Percentiles rank a stretch among this genome's conserved stretches.
Conservation (phyloP, 2,113 vertebrate genomes). For the Actinemys pallida region DNA sequence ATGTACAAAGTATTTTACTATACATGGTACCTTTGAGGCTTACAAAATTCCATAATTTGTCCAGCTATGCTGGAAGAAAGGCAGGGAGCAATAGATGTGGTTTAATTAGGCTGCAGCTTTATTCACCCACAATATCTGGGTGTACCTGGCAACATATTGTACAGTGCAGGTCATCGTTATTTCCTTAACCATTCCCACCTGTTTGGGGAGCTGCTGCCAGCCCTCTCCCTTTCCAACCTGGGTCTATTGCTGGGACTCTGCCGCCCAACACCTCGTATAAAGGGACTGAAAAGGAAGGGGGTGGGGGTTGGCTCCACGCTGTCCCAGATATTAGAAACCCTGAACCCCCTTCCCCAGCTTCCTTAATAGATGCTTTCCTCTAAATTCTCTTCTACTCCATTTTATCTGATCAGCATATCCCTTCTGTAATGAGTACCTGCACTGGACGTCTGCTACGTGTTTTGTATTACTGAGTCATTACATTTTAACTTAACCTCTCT, state of each 20-base stretch:
- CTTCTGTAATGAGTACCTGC: background rate
- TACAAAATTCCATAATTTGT: background rate
- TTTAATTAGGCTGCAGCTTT: too few species aligned
- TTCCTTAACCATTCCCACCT: too few species aligned
- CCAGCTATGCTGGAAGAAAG: too few species aligned
- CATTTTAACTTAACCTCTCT: background rate
- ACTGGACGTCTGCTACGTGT: background rate
- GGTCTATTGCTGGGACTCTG: background rate
- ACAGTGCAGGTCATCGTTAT: too few species aligned
- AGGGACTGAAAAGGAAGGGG: background rate
- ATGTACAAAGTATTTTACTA: background rate
- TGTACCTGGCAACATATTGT: too few species aligned
- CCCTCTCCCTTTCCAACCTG: background rate
- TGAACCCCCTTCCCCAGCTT: background rate
- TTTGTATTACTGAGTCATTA: background rate
- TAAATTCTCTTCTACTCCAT: background rate
- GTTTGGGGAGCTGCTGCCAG: background rate
- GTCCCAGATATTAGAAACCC: background rate
- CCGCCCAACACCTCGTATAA: background rate
- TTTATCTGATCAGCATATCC: background rate
- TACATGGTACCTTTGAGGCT: background rate
- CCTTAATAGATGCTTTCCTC: background rate
- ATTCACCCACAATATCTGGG: too few species aligned
- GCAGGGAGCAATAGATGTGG: too few species aligned
- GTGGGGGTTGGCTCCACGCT: background rate